Evolutionary conservation across 37 sponge, comb jelly and placozoan genomes (phyloP), one percentile per base, ranked within the genome.

Genomic region (Cliona cf. orientalis): DNA sequence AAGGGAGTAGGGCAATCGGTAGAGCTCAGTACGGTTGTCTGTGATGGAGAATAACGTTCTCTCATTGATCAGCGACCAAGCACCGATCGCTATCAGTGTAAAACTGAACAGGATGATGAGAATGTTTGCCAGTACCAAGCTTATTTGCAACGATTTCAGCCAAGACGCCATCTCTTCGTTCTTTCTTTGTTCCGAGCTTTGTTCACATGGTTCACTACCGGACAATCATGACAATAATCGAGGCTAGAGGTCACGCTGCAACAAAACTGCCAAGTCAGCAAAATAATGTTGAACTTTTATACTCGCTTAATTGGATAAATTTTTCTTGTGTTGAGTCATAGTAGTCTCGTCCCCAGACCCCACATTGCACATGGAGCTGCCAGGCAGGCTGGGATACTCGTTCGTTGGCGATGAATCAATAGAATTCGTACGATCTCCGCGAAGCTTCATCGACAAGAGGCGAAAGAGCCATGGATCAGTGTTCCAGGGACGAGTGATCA

Each of bases 361-460:
- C n/a, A n/a, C n/a, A n/a, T n/a, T n/a, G n/a, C 11, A 40, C 1
- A 90, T 90, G 91, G 65, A 95, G 19, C 49, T 88, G 0, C 96
- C 96, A 46, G 93, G 96, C 23, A 35, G 75, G 4, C 21, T 77
- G 3, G 85, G 93, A 3, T 83, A 71, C 63, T 42, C 80, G 36
- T 29, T 96, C 7, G 66, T 93, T 6, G 91, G 91, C 0, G 97
- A 96, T 72, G 85, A 87, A 40, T 93, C 93, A 12, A 45, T 96
- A 3, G 78, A 74, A 44, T 96, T 96, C 58, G 86, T 74, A 3
- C 55, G 85, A 17, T 46, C 91, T 28, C 91, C 97, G 12, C 69
- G 56, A 0, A 76, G 70, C 12, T 96, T 74, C 46, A 55, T 96
- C 19, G 72, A 86, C 19, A 80, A 78, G 33, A 53, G 64, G 22